Base-by-base conservation (phyloP, 2,797 vertebrate genomes). In the Myiothlypis coronata region DNA sequence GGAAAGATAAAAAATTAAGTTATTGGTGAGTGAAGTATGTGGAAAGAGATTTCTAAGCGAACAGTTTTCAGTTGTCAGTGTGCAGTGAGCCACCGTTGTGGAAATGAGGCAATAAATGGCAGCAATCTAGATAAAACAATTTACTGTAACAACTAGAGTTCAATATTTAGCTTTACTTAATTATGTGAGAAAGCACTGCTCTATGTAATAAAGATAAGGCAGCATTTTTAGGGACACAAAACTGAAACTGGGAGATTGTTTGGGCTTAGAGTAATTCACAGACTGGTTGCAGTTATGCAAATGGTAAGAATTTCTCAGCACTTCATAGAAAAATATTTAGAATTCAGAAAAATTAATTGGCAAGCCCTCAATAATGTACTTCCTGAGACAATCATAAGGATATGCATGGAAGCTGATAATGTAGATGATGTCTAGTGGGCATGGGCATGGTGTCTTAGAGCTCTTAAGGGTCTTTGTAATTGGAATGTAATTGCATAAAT, bases 41-140 rank as follows among this genome's bases (percentile, higher is more conserved):
- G 63, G 91, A 87, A 97, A 85, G 61, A 71, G 57, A 74, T 93
- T 95, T 92, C 83, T 77, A 91, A 92, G 82, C 10, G 41, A 91
- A 85, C 53, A 68, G 64, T 88, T 94, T 85, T 30, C 65, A 74
- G n/a, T 77, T 94, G 72, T 89, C 89, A 63, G 67, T 41, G 65
- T 56, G 69, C 72, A 86, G 43, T 47, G 85, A 85, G 34, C 26
- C 56, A 64, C 46, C 3, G 4, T 17, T 28, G 84, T 61, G 77
- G 83, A 88, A 92, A 87, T 41, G 68, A 83, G 75, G 61, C 41
- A 81, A 37, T 74, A 67, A 26, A 28, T 44, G 34, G 28, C 72
- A 93, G 50, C 43, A 64, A 11, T 50, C 15, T 49, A 23, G 2
- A 2, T 24, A 56, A 81, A 67, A 71, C 24, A 43, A 67, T 61